Evolutionary conservation across 1,140 invertebrate genomes (phyloP).

Genomic region (Phthorimaea operculella): DNA sequence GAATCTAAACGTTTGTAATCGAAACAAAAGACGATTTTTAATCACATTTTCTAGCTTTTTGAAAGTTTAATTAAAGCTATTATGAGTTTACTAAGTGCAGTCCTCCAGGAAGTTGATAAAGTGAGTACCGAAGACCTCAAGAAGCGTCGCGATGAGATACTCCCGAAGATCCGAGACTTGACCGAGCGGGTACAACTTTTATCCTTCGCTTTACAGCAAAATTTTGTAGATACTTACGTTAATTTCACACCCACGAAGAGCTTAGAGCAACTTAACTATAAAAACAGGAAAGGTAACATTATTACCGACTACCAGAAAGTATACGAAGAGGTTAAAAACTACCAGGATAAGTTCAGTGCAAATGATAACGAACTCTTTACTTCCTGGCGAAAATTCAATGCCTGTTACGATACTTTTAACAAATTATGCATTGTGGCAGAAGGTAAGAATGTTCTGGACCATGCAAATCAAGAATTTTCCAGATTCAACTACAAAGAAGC

Average conservation of each 20-base stretch:
- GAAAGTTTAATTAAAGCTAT: neutral
- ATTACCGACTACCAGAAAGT: slow-evolving; percentile 31
- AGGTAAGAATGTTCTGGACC: slow-evolving; percentile 35
- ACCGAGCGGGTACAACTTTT: slow-evolving; percentile 48
- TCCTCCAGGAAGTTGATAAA: slow-evolving; percentile 40
- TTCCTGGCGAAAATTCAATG: slow-evolving; percentile 33
- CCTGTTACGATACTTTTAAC: slow-evolving; percentile 28
- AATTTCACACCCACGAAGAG: slow-evolving; percentile 49
- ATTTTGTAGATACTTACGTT: slow-evolving; percentile 48
- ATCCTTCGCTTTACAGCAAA: slow-evolving; percentile 49
- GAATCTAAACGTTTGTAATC: slow-evolving; percentile 6
- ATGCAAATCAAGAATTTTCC: slow-evolving; percentile 43
- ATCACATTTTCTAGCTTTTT: slow-evolving; percentile 7
- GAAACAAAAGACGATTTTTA: slow-evolving; percentile 17
- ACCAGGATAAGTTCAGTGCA: slow-evolving; percentile 24
- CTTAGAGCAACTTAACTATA: slow-evolving; percentile 54
- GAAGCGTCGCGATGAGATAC: slow-evolving; percentile 36
- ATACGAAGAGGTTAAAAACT: slow-evolving; percentile 27
- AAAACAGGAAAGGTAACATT: slow-evolving; percentile 45
- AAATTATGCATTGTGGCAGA: slow-evolving; percentile 42
- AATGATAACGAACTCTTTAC: slow-evolving; percentile 39
- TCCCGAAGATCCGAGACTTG: slow-evolving; percentile 41
- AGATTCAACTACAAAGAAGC: slow-evolving; percentile 49
- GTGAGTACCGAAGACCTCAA: slow-evolving; percentile 33
- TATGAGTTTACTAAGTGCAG: slow-evolving; percentile 50